Evolutionary conservation across 2,888 invertebrate genomes (phyloP).

Genomic region (Herminia tarsipennalis): DNA sequence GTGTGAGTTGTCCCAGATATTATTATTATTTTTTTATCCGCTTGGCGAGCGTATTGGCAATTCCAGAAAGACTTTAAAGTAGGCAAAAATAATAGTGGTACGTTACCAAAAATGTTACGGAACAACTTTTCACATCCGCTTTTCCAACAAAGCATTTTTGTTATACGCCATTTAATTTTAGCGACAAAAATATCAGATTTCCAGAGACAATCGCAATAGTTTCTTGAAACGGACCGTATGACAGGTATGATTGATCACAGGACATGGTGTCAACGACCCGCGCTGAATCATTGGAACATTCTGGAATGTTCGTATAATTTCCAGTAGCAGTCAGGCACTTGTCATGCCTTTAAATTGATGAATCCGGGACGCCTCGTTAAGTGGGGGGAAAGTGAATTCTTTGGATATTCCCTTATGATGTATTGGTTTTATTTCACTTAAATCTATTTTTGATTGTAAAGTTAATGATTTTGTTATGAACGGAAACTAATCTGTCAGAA

Average conservation of each 20-base stretch:
- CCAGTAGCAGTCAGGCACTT: slow-evolving; percentile 16
- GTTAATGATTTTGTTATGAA: too few relatives aligned
- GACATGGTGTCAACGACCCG: slow-evolving; percentile 39
- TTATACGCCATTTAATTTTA: too few relatives aligned
- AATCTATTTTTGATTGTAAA: not conserved
- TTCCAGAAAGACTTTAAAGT: too few relatives aligned
- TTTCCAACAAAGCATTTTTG: too few relatives aligned
- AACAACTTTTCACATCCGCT: too few relatives aligned
- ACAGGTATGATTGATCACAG: slow-evolving; percentile 57
- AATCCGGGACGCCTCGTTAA: slow-evolving; percentile 32
- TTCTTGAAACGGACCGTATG: slow-evolving; percentile 36
- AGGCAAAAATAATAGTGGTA: too few relatives aligned
- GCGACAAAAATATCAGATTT: slow-evolving; percentile 5
- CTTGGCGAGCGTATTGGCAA: too few relatives aligned
- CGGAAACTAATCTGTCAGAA: too few relatives aligned
- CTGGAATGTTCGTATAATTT: slow-evolving; percentile 39
- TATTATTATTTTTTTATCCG: too few relatives aligned
- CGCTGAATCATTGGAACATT: slow-evolving; percentile 43
- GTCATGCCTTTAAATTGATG: slow-evolving; percentile 46
- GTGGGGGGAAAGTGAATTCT: slow-evolving; percentile 36
- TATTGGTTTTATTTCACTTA: slow-evolving; percentile 9
- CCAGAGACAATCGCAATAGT: slow-evolving; percentile 31
- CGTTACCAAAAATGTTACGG: too few relatives aligned
- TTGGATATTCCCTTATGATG: slow-evolving; percentile 18
- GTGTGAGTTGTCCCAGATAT: too few relatives aligned